A percentile compares a stretch with the other conserved stretches of the same genome.
phyloP scores from a whole-genome alignment of 2,113 vertebrate genomes.

The Sinocyclocheilus anophthalmus region DNA sequence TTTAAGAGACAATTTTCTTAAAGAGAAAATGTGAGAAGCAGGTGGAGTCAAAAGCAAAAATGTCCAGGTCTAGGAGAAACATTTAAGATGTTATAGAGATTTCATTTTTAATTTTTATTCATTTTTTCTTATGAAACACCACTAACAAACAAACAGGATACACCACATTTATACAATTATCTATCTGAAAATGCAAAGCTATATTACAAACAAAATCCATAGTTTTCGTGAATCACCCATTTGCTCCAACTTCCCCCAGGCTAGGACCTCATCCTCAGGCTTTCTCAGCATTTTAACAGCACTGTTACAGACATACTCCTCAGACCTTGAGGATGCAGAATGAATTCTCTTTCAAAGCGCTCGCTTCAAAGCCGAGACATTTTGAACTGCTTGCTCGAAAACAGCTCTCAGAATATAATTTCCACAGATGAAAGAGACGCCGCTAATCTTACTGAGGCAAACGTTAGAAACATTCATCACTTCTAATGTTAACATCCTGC shows the following conservation, averaged over 20 bases:
- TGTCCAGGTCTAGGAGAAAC: neutral
- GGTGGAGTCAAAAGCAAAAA: neutral
- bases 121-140: neutral
- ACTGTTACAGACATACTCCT: neutral
- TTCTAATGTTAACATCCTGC: neutral
- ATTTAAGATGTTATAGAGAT: neutral
- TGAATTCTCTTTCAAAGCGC: neutral
- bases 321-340: neutral
- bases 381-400: neutral
- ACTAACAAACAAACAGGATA: neutral
- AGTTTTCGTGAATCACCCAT: too few relatives aligned
- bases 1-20: too few relatives aligned
- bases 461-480: neutral
- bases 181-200: neutral
- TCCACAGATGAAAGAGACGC: neutral
- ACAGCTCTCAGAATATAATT: constrained; percentile 4
- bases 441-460: neutral
- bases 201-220: neutral
- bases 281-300: neutral
- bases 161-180: neutral
- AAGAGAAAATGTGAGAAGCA: neutral
- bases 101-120: too few relatives aligned
- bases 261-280: neutral
- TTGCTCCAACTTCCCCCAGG: too few relatives aligned
- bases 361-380: neutral